Evolutionary conservation across 2,797 vertebrate species (phyloP).

Genomic region (Brachymystax lenok): DNA sequence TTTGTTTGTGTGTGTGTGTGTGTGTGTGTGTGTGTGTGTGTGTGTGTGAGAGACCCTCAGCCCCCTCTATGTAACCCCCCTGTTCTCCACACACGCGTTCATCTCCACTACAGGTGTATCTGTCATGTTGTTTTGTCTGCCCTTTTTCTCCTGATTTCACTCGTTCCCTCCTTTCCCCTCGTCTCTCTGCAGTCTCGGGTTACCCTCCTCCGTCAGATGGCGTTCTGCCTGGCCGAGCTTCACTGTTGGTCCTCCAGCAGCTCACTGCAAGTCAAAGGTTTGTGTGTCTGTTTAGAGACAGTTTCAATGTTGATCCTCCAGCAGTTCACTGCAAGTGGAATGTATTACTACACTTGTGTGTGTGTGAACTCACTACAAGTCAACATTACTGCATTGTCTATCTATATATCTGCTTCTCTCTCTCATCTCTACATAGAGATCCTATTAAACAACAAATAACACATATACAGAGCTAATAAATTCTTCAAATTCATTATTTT

Average conservation of each 20-base stretch:
- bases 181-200: slow-evolving; percentile 72
- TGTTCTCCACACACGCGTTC: slow-evolving; percentile 20
- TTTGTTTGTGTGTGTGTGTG: slow-evolving; percentile 8
- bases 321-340: background rate
- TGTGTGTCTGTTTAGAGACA: background rate
- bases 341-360: too few relatives aligned
- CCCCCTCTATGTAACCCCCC: slow-evolving; percentile 35
- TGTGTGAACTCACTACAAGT: slow-evolving; percentile 73
- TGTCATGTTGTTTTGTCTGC: slow-evolving; percentile 45
- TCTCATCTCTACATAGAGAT: background rate
- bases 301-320: too few relatives aligned
- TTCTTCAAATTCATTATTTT: too few relatives aligned
- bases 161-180: slow-evolving; percentile 26
- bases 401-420: background rate
- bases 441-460: too few relatives aligned
- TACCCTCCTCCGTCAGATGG: slow-evolving; percentile 82
- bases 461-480: too few relatives aligned
- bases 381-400: slow-evolving; percentile 32
- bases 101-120: slow-evolving; percentile 55
- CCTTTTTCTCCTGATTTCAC: slow-evolving; percentile 2
- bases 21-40: slow-evolving; percentile 14
- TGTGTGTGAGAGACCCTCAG: slow-evolving; percentile 18
- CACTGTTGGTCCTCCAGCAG: slow-evolving; percentile 94
- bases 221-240: slow-evolving; percentile 93
- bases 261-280: slow-evolving; percentile 82